Base-by-base conservation (phyloP, 2,888 invertebrate species). In the Malachius bipustulatus region DNA sequence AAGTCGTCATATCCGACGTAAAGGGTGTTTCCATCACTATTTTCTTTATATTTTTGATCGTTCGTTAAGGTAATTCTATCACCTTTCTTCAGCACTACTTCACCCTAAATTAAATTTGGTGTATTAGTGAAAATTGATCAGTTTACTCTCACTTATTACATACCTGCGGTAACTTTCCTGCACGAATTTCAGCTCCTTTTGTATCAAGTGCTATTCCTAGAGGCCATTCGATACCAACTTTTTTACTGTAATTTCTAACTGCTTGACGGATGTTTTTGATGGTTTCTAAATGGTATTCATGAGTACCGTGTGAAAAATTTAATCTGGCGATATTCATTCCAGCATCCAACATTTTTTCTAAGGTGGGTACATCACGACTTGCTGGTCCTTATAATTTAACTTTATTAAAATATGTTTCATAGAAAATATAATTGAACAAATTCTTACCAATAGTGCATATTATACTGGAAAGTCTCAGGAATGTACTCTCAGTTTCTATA, bases 301-400 rank as follows among this genome's bases (percentile, higher is more conserved):
- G 84, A 0, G 85, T 80, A 36, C 93, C 91, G 60, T 93, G 91
- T 1, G 89, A 88, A 68, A 91, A 90, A 66, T 91, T 90, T 68
- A 91, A 71, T 31, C 93, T 76, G 9, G 91, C 93, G 36, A 94
- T 76, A 56, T 93, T 91, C 93, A 93, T 91, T 40, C 93, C 93
- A 0, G 85, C 84, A 46, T 82, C 80, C 65, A 94, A 89, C 89
- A 94, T 90, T 57, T 87, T 75, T 55, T 84, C 83, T 13, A 94
- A 66, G 62, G 75, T 79, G 33, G 73, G 79, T 3, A 85, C 82
- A 44, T 78, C 75, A 38, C 78, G 70, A 34, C 85, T 74, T 75
- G 24, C 24, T 19, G 24, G 24, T 8, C 24, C 24, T 19, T 8
- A 8, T 8, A 19, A 19, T 8, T 8, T 48, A 16, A 40, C 37